Conservation (phyloP, 2,113 vertebrate genomes). For the Capricornis sumatraensis region DNA sequence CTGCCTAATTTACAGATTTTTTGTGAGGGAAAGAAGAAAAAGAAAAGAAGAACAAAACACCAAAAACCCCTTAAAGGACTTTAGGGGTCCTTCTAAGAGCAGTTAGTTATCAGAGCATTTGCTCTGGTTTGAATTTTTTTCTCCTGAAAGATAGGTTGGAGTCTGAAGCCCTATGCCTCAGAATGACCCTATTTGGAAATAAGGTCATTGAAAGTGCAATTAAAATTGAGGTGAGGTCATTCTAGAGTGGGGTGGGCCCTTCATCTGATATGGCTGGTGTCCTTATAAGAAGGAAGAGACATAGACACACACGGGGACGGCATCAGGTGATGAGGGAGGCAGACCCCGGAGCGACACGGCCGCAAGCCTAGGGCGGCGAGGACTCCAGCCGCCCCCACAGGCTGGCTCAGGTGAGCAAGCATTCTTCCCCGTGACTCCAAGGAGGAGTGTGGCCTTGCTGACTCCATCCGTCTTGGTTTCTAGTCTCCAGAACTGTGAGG, state of each 20-base stretch:
- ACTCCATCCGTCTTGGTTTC: neutral
- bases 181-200: neutral
- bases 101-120: neutral
- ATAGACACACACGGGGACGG: neutral
- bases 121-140: neutral
- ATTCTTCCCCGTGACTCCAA: neutral
- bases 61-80: neutral
- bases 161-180: neutral
- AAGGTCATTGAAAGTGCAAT: neutral
- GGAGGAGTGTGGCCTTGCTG: neutral
- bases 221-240: neutral
- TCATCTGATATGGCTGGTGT: neutral
- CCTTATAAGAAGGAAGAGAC: neutral
- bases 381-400: neutral
- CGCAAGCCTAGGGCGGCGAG: accelerated
- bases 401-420: neutral
- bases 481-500: neutral
- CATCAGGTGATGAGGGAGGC: neutral
- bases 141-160: neutral
- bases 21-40: neutral
- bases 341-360: neutral
- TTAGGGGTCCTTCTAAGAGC: neutral
- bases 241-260: neutral
- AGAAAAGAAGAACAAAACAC: neutral
- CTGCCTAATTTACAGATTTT: neutral